Evolutionary conservation across 2,888 invertebrate species (phyloP), one percentile per base, ranked within the genome.

Genomic region (Agapetus fuscipes): DNA sequence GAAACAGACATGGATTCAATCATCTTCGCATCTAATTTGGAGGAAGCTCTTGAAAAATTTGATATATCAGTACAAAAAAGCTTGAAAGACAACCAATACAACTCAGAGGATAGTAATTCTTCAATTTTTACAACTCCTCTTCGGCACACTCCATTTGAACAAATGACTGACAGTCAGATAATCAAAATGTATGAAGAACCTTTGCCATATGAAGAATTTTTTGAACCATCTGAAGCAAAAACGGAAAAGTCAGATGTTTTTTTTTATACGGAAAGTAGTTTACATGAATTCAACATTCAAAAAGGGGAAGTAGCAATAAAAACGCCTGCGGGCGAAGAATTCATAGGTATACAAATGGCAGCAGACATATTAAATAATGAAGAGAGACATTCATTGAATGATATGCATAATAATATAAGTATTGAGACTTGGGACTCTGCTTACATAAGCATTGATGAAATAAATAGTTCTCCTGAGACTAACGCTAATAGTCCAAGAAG

Each of bases 381-480:
- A 37, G 30, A 37, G 3, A 16, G n/a, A 4, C n/a, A 16, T 17
- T 17, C 32, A 14, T 25, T 34, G 2, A 13, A 17, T 30, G 24
- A 11, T 25, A 10, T 11, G 10, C 17, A 30, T 10, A 26, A 31
- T 17, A 31, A 30, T n/a, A n/a, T n/a, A 14, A 45, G 40, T 27
- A 11, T 61, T 58, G 69, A 71, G 46, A 59, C 60, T 44, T 67
- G 69, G 65, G 71, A 71, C 54, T 71, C 71, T 6, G 71, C 71
- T 9, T 71, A 71, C 49, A 66, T 71, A 49, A 71, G 71, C 57
- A 69, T 71, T 45, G 71, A 71, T 48, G 71, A 71, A 41, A 62
- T 55, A 47, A 66, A 60, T 49, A 59, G 61, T 51, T 62, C 65
- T 5, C 62, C 68, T 26, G 69, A 68, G 50, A 63, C 49, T 43